These are phyloP conservation scores for Macrostomum lignano DNA, from an alignment of 1,140 invertebrate species.

Conservation along the genomic window DNA sequence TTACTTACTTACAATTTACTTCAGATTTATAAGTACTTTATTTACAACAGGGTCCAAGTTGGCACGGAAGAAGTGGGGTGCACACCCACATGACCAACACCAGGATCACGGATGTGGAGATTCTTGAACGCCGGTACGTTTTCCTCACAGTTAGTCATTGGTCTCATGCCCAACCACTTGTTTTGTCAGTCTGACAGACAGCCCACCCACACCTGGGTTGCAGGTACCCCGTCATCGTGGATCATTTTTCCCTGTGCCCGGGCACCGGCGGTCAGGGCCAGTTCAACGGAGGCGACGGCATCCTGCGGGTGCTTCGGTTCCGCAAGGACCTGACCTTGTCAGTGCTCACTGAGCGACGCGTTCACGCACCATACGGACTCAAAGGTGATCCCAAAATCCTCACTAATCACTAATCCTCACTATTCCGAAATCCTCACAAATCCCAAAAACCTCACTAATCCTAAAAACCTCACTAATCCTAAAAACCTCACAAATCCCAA, in stretches of 20 bases:
- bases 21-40: too few species aligned
- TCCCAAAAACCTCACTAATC: too few species aligned
- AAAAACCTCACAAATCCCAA: too few species aligned
- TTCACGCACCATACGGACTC: slow-evolving; percentile 68
- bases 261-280: slow-evolving; percentile 44
- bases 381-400: too few species aligned
- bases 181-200: too few species aligned
- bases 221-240: slow-evolving; percentile 68
- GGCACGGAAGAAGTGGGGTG: slow-evolving; percentile 60
- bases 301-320: slow-evolving; percentile 60
- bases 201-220: too few species aligned
- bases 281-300: slow-evolving; percentile 55
- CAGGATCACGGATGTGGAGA: slow-evolving; percentile 85
- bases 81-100: slow-evolving; percentile 99
- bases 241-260: slow-evolving; percentile 46
- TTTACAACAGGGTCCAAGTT: slow-evolving; percentile 47
- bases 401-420: too few species aligned
- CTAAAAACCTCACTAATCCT: too few species aligned
- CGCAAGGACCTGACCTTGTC: slow-evolving; percentile 52
- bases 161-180: too few species aligned
- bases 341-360: slow-evolving; percentile 68
- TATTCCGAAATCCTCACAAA: too few species aligned
- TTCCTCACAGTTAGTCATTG: too few species aligned
- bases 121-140: slow-evolving; percentile 46
- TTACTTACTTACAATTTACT: too few species aligned